Percentiles rank a stretch among this genome's conserved stretches.
phyloP scores from a whole-genome alignment of 2,797 vertebrate species.

The Prunella strophiata region DNA sequence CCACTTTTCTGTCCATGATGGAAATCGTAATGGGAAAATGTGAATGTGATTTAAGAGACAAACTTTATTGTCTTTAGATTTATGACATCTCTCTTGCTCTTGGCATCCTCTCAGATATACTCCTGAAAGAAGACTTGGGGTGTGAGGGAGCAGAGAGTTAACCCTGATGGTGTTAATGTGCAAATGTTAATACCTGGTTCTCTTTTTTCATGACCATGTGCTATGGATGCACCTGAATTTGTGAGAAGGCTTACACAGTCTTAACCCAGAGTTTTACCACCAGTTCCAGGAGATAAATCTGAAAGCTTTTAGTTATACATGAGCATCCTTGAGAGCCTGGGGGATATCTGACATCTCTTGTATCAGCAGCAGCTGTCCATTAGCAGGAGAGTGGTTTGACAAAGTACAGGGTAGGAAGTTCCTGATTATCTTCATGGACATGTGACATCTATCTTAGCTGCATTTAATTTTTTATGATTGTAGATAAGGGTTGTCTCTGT shows the following conservation, averaged over 20 bases:
- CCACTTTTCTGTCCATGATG: background rate
- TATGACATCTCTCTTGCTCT: background rate
- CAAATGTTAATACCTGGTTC: background rate
- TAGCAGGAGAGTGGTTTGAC: background rate
- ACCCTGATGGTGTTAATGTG: background rate
- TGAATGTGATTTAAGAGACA: background rate
- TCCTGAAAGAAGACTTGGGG: background rate
- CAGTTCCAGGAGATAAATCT: background rate
- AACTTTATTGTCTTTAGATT: background rate
- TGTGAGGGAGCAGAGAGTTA: background rate
- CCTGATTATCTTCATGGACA: background rate
- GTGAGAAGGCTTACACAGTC: background rate
- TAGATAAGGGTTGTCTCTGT: background rate
- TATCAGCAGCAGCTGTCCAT: background rate
- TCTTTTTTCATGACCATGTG: background rate
- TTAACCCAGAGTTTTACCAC: background rate
- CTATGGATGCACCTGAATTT: background rate
- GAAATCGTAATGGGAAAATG: background rate
- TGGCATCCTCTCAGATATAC: background rate
- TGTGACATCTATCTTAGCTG: background rate
- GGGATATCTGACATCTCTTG: background rate
- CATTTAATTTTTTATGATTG: background rate
- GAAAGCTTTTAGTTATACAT: background rate
- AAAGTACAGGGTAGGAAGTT: background rate
- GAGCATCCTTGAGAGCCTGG: background rate